These are phyloP conservation scores for Drosophila insularis DNA, from an alignment of 1,140 invertebrate species.

Conservation along the genomic window DNA sequence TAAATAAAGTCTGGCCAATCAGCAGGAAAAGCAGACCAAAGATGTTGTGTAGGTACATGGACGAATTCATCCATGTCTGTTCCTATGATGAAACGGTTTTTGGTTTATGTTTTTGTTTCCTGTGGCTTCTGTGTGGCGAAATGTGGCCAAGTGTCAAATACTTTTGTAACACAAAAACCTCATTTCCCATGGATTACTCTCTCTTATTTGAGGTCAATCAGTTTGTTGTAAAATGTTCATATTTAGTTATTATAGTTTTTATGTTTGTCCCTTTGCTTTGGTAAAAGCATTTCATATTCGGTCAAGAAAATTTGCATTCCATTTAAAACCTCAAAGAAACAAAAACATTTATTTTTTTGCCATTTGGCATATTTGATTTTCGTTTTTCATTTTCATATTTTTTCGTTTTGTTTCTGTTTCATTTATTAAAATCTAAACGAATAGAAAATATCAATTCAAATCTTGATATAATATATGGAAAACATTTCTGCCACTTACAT, in stretches of 20 bases:
- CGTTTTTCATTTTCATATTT: not conserved
- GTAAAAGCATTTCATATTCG: not conserved
- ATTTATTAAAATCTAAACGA: not conserved
- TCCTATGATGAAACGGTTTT: not conserved
- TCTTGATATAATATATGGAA: not conserved
- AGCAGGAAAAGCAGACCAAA: not conserved
- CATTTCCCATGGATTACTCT: not conserved
- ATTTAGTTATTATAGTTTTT: not conserved
- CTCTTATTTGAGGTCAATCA: not conserved
- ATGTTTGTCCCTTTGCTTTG: not conserved
- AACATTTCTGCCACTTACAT: too few species aligned
- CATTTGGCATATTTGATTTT: not conserved
- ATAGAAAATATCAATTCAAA: not conserved
- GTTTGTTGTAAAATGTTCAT: not conserved
- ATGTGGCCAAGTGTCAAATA: not conserved
- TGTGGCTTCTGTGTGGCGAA: not conserved
- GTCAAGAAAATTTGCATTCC: slow-evolving; percentile 3
- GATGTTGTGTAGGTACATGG: slow-evolving; percentile 17
- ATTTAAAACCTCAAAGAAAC: not conserved
- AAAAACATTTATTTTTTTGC: slow-evolving; percentile 4
- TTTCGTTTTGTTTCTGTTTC: not conserved
- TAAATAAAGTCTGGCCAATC: slow-evolving; percentile 49
- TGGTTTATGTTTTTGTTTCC: not conserved
- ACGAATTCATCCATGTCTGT: slow-evolving; percentile 19
- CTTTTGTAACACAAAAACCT: not conserved